A percentile compares a stretch with the other conserved stretches of the same genome.
These are phyloP conservation scores for Stenichneumon culpator DNA, from an alignment of 2,888 invertebrate genomes.

Conservation along the genomic window DNA sequence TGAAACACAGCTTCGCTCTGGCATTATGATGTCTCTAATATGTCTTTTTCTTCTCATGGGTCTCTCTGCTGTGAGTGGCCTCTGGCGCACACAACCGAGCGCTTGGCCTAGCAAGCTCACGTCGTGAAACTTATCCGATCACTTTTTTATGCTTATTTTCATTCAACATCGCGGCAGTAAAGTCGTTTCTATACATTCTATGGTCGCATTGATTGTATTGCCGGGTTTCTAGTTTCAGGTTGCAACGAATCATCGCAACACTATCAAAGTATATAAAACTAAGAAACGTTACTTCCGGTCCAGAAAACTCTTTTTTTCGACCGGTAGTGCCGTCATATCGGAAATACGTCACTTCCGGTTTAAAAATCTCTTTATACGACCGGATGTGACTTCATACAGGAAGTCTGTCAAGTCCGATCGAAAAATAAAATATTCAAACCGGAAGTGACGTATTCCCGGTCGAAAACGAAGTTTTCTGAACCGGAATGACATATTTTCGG, in stretches of 20 bases:
- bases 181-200: conserved; percentile 26
- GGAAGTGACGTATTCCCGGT: neutral
- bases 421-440: neutral
- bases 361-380: neutral
- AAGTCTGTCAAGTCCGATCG: neutral
- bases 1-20: conserved; percentile 84
- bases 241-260: conserved; percentile 41
- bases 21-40: conserved; percentile 85
- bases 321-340: too few species aligned
- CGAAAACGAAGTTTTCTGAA: too few species aligned
- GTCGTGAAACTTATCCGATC: conserved; percentile 68
- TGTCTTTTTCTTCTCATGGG: conserved; percentile 82
- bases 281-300: conserved; percentile 1
- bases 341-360: neutral
- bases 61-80: conserved; percentile 54
- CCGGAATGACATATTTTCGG: too few species aligned
- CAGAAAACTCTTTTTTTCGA: neutral
- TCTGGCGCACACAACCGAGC: conserved; percentile 48
- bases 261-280: conserved; percentile 36
- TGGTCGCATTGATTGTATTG: conserved; percentile 38
- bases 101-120: conserved; percentile 18
- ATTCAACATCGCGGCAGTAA: conserved; percentile 32
- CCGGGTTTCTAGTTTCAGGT: conserved; percentile 47
- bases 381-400: neutral
- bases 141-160: conserved; percentile 48